Base-by-base conservation (phyloP, 2,797 vertebrate genomes). In the Protonibea diacanthus region DNA sequence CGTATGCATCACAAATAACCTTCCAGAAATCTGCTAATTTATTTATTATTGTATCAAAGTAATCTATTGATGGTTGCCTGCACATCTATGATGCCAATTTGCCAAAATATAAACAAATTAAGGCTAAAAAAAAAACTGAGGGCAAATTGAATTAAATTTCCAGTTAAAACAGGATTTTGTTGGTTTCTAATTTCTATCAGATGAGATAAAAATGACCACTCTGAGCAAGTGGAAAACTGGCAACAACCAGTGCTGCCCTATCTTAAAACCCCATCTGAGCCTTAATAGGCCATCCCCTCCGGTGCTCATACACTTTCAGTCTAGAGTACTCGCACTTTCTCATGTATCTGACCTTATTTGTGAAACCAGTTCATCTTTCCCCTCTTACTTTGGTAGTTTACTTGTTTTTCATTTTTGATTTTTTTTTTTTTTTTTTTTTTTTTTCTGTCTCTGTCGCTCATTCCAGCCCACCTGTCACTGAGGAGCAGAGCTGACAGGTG, bases 401-500 rank as follows among this genome's bases (percentile, higher is more conserved):
- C 59, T 76, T 65, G 21, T 69, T 84, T 84, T 60, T 78, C 8
- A 20, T 56, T 77, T 20, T 65, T 3, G 6, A 52, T 70, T 42
- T 5, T 38, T 33, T 69, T n/a, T n/a, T n/a, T n/a, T n/a, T n/a
- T n/a, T n/a, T n/a, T n/a, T n/a, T n/a, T n/a, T n/a, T n/a, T n/a
- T n/a, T n/a, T n/a, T n/a, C n/a, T 60, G 64, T 49, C 42, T 40
- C 61, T 14, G 70, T 52, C 58, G 23, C 67, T 86, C 60, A 68
- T 79, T 81, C 69, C 56, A 67, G 60, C 78, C 72, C 76, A 61
- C 47, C 76, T 85, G 79, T 82, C 88, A 86, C 58, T 57, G 72
- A 78, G 69, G 74, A 86, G 81, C 25, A 40, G 74, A 76, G 74
- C 74, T 84, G 89, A 84, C 84, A 82, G 84, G 66, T 72, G 53